Percentiles rank a stretch among this genome's conserved stretches.
Conservation (phyloP, 2,113 vertebrate genomes). For the Gasterosteus nipponicus region DNA sequence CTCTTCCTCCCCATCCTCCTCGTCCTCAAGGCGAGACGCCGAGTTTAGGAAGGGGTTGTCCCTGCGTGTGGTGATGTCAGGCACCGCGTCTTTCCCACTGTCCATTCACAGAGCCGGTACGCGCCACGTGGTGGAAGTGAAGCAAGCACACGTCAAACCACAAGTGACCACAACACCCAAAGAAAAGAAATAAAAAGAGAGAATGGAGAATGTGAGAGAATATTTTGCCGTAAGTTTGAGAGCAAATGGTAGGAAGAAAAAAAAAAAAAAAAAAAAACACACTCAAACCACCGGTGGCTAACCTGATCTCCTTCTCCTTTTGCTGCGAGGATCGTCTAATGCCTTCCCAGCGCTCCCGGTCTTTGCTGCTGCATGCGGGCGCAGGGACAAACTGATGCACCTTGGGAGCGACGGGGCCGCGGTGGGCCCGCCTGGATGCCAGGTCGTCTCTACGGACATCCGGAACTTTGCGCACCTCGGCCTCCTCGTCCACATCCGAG, state of each 20-base stretch:
- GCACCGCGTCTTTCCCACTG: slow-evolving; percentile 68
- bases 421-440: slow-evolving; percentile 86
- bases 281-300: slow-evolving; percentile 13
- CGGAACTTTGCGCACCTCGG: slow-evolving; percentile 80
- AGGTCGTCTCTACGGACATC: slow-evolving; percentile 93
- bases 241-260: slow-evolving; percentile 11
- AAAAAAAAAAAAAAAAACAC: background rate
- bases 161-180: slow-evolving; percentile 36
- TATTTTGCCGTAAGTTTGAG: slow-evolving; percentile 32
- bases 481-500: slow-evolving; percentile 77
- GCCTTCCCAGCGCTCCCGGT: slow-evolving; percentile 82
- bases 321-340: slow-evolving; percentile 81
- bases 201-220: slow-evolving; percentile 1
- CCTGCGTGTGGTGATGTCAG: slow-evolving; percentile 66
- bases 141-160: slow-evolving; percentile 32
- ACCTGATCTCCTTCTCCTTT: slow-evolving; percentile 78
- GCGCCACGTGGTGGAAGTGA: slow-evolving; percentile 28
- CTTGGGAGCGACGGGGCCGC: slow-evolving; percentile 77
- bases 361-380: slow-evolving; percentile 82
- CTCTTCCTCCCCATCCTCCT: slow-evolving; percentile 67
- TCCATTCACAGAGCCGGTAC: slow-evolving; percentile 47
- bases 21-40: slow-evolving; percentile 48
- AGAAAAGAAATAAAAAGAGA: slow-evolving; percentile 27
- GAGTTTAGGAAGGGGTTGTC: slow-evolving; percentile 69
- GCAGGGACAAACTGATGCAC: slow-evolving; percentile 85